phyloP scores from a whole-genome alignment of 2,888 invertebrate species.

The Prosopocoilus inquinatus region DNA sequence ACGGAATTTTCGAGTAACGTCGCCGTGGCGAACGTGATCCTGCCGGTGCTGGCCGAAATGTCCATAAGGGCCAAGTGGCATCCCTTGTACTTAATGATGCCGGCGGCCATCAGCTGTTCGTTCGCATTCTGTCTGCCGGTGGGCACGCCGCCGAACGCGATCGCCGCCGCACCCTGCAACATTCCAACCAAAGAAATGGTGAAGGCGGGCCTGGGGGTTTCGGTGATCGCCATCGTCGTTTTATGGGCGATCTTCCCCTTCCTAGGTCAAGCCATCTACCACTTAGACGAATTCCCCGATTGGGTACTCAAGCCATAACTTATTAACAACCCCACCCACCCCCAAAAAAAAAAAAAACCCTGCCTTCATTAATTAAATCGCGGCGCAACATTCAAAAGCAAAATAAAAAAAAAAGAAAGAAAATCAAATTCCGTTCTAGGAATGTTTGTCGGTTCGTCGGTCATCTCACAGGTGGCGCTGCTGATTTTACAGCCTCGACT shows the following conservation, averaged over 20 bases:
- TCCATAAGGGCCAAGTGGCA: constrained; percentile 64
- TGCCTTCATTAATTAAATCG: too few species aligned
- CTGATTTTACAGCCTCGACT: too few species aligned
- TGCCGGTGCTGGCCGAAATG: constrained; percentile 81
- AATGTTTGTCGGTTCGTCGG: too few species aligned
- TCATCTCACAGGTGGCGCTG: too few species aligned
- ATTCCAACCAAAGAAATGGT: constrained; percentile 80
- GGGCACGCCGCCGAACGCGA: constrained; percentile 93
- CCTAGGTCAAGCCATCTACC: constrained; percentile 70
- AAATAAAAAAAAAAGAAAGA: too few species aligned
- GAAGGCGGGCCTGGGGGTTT: constrained; percentile 66
- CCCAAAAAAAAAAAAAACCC: too few species aligned
- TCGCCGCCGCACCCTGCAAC: constrained; percentile 80
- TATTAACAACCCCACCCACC: background rate
- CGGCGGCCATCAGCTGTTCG: constrained; percentile 84
- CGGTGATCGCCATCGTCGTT: constrained; percentile 69
- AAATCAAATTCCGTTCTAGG: too few species aligned
- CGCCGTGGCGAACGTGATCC: constrained; percentile 83
- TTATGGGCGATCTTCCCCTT: constrained; percentile 73
- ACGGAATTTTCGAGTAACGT: constrained; percentile 92
- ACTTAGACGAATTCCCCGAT: constrained; percentile 59
- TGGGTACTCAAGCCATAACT: constrained; percentile 52
- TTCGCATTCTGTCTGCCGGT: constrained; percentile 94
- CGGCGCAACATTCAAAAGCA: too few species aligned
- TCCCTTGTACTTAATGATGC: constrained; percentile 87